Evolutionary conservation across 1,140 invertebrate genomes (phyloP).

Genomic region (Lithobius niger): DNA sequence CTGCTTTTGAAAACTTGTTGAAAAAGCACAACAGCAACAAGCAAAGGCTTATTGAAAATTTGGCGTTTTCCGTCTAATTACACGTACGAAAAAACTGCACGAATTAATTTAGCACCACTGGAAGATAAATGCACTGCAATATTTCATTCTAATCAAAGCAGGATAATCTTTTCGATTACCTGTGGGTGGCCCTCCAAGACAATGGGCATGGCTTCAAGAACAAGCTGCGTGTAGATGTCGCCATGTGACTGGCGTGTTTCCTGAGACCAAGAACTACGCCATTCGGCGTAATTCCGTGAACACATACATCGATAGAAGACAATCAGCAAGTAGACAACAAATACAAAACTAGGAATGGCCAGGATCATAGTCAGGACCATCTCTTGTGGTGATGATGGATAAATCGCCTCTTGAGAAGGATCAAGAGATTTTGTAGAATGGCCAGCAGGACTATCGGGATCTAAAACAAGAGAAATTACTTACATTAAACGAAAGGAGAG

Average conservation of each 20-base stretch:
- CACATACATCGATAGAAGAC: constrained; percentile 78
- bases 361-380: constrained; percentile 70
- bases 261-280: constrained; percentile 70
- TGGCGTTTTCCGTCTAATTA: too few species aligned
- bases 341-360: constrained; percentile 72
- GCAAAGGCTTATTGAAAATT: too few species aligned
- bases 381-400: constrained; percentile 74
- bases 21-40: too few species aligned
- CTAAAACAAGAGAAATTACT: too few species aligned
- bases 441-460: background rate
- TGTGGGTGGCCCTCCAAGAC: constrained; percentile 69
- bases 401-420: too few species aligned
- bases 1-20: too few species aligned
- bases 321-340: constrained; percentile 73
- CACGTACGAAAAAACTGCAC: too few species aligned
- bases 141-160: too few species aligned
- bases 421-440: too few species aligned
- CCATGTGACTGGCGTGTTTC: constrained; percentile 37
- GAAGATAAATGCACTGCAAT: too few species aligned
- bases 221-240: constrained; percentile 40
- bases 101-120: too few species aligned
- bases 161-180: constrained; percentile 39
- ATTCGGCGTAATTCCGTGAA: constrained; percentile 82
- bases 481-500: too few species aligned
- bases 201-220: constrained; percentile 70